Conservation (phyloP, 2,113 vertebrate genomes). For the Catharus bicknelli region DNA sequence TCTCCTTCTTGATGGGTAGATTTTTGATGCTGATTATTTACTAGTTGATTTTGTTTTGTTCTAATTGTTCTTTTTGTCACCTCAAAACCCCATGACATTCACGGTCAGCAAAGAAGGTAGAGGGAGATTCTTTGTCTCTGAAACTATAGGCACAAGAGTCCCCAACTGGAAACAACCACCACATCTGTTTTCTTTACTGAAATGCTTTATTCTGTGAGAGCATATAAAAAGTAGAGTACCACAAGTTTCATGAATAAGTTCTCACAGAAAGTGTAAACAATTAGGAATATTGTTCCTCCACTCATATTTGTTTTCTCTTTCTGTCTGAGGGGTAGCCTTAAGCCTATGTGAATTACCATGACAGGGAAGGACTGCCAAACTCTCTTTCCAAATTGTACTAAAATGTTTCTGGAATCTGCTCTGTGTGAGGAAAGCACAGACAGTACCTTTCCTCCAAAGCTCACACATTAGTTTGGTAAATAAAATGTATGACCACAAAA, state of each 20-base stretch:
- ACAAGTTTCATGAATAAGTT: neutral
- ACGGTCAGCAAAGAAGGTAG: neutral
- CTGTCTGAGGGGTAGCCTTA: slow-evolving; percentile 21
- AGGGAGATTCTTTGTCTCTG: neutral
- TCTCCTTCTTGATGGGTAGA: neutral
- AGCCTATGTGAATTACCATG: slow-evolving; percentile 25
- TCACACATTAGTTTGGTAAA: slow-evolving; percentile 17
- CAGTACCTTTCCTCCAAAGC: slow-evolving; percentile 12
- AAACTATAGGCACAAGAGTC: neutral
- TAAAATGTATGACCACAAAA: neutral
- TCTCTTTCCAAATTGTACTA: slow-evolving; percentile 18
- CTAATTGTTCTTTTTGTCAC: neutral
- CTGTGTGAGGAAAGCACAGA: slow-evolving; percentile 10
- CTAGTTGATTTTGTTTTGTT: neutral
- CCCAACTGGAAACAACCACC: neutral
- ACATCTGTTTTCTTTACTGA: neutral
- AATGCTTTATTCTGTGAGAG: neutral
- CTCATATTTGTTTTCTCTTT: slow-evolving; percentile 36
- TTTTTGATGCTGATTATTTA: neutral
- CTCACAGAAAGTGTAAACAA: slow-evolving; percentile 13
- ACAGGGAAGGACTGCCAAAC: neutral
- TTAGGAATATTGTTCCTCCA: neutral
- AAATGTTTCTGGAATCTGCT: slow-evolving; percentile 35
- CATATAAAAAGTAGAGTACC: neutral
- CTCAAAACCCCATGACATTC: neutral